These are phyloP conservation scores for Uloborus plumipes DNA, from an alignment of 2,888 invertebrate species.

Conservation along the genomic window DNA sequence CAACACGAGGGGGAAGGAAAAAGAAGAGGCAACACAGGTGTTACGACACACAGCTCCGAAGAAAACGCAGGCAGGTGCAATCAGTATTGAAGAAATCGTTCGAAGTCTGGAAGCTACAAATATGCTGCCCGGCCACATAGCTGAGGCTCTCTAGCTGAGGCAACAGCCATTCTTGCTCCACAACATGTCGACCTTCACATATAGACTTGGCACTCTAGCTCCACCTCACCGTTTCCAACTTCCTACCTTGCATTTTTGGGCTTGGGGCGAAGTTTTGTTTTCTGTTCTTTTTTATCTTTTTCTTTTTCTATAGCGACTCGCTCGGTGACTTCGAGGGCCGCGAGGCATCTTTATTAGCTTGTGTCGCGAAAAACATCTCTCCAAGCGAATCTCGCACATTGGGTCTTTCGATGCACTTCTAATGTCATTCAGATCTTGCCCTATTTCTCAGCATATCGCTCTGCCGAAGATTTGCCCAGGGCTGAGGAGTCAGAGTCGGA, in stretches of 20 bases:
- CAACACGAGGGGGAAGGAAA: slow-evolving; percentile 24
- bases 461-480: no score
- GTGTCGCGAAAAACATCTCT: slow-evolving; percentile 46
- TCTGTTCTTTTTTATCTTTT: slow-evolving; percentile 7
- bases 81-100: slow-evolving; percentile 14
- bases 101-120: slow-evolving; percentile 55
- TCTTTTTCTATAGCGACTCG: no score
- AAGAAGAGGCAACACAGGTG: slow-evolving; percentile 20
- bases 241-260: slow-evolving; percentile 31
- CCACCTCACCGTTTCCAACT: slow-evolving; percentile 45
- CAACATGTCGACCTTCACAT: slow-evolving; percentile 59
- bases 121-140: slow-evolving; percentile 60
- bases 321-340: slow-evolving; percentile 49
- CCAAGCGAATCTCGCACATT: neutral
- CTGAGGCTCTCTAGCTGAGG: slow-evolving; percentile 29
- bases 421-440: neutral
- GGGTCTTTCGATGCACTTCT: neutral
- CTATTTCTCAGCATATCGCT: slow-evolving; percentile 1
- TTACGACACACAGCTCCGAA: slow-evolving; percentile 49
- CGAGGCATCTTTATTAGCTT: slow-evolving; percentile 36
- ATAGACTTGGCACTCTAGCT: slow-evolving; percentile 31
- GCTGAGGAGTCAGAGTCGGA: no score
- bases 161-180: slow-evolving; percentile 14
- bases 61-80: slow-evolving; percentile 50
- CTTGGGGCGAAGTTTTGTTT: slow-evolving; percentile 52